phyloP scores from a whole-genome alignment of 2,797 vertebrate genomes.

The Manis javanica region DNA sequence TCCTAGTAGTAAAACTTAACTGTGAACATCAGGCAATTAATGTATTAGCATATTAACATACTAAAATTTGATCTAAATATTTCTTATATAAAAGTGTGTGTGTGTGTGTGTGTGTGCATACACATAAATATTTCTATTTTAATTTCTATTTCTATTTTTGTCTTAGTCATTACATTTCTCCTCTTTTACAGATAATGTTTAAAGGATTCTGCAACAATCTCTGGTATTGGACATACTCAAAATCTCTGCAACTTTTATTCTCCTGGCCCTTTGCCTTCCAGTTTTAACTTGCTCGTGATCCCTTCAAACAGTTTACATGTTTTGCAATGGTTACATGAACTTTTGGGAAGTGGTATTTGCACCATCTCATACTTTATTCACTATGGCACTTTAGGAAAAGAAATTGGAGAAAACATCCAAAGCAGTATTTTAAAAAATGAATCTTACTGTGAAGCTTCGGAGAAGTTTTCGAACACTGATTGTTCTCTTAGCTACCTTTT shows the following conservation, averaged over 20 bases:
- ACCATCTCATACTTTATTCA: conserved; percentile 76
- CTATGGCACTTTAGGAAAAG: conserved; percentile 83
- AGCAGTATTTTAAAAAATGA: conserved; percentile 89
- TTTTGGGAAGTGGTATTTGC: conserved; percentile 72
- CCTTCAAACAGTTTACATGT: conserved; percentile 80
- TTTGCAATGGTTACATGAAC: conserved; percentile 99
- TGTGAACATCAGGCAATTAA: neutral
- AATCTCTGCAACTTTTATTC: conserved; percentile 69
- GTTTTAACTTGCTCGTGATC: conserved; percentile 68
- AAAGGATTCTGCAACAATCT: conserved; percentile 75
- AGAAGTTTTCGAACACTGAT: conserved; percentile 93
- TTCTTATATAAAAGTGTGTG: neutral
- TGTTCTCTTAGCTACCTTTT: conserved; percentile 95
- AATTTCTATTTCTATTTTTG: neutral
- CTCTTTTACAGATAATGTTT: conserved; percentile 85
- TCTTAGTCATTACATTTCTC: conserved; percentile 25
- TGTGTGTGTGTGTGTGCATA: too few relatives aligned
- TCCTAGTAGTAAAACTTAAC: neutral
- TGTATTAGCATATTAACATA: neutral
- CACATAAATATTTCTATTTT: neutral
- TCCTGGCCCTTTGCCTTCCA: conserved; percentile 65
- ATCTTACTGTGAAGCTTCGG: conserved; percentile 90
- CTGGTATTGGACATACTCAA: conserved; percentile 70
- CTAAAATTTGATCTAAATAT: neutral
- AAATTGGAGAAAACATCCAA: conserved; percentile 29